Base-by-base conservation (phyloP, 2,113 vertebrate genomes). In the Panthera uncia region DNA sequence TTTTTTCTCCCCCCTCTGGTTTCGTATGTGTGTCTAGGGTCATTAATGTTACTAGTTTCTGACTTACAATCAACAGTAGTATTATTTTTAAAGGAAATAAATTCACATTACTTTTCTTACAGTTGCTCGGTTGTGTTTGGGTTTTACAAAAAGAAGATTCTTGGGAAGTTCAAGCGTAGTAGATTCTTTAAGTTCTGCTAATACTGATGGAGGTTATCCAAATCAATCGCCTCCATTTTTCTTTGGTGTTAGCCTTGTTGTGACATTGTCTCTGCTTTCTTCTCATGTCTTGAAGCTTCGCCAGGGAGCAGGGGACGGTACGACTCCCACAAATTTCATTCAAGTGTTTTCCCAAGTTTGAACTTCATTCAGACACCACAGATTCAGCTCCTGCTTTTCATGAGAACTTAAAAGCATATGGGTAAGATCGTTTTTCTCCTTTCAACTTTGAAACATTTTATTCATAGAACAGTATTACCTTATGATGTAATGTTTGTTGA, bases 321-420 rank as follows among this genome's bases (percentile, higher is more conserved):
- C 45, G 91, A 89, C 69, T 14, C 25, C 68, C 92, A 89, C 57
- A 87, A 74, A 91, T 88, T 86, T 68, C 95, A 89, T 92, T 81
- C 3, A 96, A 96, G 29, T 81, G 3, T 13, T 98, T 96, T 65
- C 10, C 1, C 78, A 94, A 48, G 71, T 27, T 79, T 57, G 55
- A 96, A 91, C 66, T 96, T 69, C 69, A 95, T 95, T 89, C 71
- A 69, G 45, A 86, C 48, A 89, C 16, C 92, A 88, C 27, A 85
- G 31, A 96, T 97, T 96, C 52, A 93, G 78, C 65, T 80, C 11
- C n/a, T 80, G 31, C 29, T 95, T 96, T 96, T 94, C 52, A 63
- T 94, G 52, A 95, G 95, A 97, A 88, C 7, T 80, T 92, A 55
- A 96, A 97, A 97, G 2, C 14, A 27, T 89, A n/a, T 86, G 65